Conservation (phyloP, 2,113 vertebrate genomes). For the Arvicanthis niloticus region DNA sequence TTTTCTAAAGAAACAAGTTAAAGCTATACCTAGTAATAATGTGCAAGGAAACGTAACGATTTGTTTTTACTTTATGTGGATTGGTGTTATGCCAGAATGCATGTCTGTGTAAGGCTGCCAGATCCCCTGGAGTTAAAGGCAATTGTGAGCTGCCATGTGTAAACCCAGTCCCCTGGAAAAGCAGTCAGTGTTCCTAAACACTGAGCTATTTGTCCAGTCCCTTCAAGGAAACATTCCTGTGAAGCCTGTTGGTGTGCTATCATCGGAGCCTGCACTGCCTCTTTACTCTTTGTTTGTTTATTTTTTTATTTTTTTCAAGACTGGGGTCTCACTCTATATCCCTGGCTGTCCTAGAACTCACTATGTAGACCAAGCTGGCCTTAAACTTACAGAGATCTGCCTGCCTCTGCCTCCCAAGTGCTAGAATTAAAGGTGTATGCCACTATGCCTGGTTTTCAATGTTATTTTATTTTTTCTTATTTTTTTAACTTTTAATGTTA, state of each 20-base stretch:
- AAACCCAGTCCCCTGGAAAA: neutral
- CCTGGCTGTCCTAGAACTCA: neutral
- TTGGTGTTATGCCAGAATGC: neutral
- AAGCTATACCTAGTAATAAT: neutral
- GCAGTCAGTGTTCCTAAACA: neutral
- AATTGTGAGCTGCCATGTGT: neutral
- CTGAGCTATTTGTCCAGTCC: neutral
- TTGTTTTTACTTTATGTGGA: neutral
- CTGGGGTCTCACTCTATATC: too few species aligned
- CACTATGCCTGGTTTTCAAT: neutral
- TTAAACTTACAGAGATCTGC: neutral
- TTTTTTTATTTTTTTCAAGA: neutral
- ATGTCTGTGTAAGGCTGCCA: neutral
- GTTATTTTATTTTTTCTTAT: too few species aligned
- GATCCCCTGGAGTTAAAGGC: neutral
- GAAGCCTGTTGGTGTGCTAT: neutral
- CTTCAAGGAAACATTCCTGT: neutral
- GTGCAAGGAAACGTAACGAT: constrained; percentile 19
- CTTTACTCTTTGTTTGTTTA: neutral
- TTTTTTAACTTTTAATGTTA: neutral
- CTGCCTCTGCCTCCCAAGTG: neutral
- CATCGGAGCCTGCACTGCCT: neutral
- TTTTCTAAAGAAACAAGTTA: too few species aligned
- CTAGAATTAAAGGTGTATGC: neutral
- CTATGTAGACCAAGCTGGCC: neutral